Conservation (phyloP, 35 echinoderm and acorn worm genomes). For the Strongylocentrotus purpuratus region DNA sequence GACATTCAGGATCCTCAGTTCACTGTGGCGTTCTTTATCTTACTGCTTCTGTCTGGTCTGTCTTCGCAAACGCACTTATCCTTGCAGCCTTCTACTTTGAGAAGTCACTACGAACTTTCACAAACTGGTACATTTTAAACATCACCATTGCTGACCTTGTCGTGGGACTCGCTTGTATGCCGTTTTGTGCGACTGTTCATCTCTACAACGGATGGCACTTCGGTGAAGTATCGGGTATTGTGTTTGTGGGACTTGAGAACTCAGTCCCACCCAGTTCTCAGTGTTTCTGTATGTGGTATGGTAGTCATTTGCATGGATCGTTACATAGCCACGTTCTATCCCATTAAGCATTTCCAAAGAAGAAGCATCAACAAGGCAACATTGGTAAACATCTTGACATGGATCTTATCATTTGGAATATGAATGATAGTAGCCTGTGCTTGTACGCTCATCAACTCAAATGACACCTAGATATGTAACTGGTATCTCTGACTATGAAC, state of each 20-base stretch:
- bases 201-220: background rate
- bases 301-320: too few species aligned
- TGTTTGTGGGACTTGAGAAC: constrained; percentile 24
- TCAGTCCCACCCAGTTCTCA: background rate
- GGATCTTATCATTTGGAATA: background rate
- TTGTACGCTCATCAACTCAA: background rate
- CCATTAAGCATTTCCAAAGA: constrained; percentile 23
- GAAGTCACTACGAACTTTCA: too few species aligned
- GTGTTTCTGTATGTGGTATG: background rate
- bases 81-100: too few species aligned
- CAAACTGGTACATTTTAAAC: too few species aligned
- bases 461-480: too few species aligned
- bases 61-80: too few species aligned
- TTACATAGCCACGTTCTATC: constrained; percentile 7
- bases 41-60: background rate
- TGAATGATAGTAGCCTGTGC: background rate
- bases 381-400: background rate
- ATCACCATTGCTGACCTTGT: background rate
- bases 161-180: constrained; percentile 31
- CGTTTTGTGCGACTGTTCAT: background rate
- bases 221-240: background rate
- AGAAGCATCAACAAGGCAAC: background rate
- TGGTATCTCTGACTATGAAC: too few species aligned
- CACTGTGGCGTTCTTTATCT: too few species aligned
- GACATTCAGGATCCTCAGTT: too few species aligned